phyloP scores from a whole-genome alignment of 1,140 invertebrate species.

The Aphidius ervi region DNA sequence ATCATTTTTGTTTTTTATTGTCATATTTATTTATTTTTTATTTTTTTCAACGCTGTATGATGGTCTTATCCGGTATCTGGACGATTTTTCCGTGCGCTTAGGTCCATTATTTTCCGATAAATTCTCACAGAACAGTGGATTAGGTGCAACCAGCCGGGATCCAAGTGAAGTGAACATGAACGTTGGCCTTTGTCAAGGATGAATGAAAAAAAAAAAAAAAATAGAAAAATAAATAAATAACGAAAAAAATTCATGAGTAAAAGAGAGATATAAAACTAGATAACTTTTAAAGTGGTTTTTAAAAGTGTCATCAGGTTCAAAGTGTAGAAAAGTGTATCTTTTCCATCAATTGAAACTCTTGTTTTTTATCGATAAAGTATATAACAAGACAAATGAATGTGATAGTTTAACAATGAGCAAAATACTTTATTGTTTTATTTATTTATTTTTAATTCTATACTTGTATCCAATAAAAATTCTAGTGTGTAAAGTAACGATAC shows the following conservation, averaged over 20 bases:
- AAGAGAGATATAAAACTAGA: not conserved
- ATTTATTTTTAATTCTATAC: constrained; percentile 6
- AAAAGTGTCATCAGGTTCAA: constrained; percentile 32
- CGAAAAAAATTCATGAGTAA: too few species aligned
- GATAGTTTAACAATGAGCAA: constrained; percentile 19
- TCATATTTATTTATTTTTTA: not conserved
- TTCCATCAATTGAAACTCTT: constrained; percentile 2
- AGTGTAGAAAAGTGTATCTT: not conserved
- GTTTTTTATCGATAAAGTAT: constrained; percentile 39
- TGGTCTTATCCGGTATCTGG: not conserved
- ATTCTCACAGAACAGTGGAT: constrained; percentile 27
- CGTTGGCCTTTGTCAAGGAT: too few species aligned
- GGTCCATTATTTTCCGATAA: constrained; percentile 39
- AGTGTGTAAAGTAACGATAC: not conserved
- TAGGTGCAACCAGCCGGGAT: constrained; percentile 8
- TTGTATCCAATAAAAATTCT: constrained; percentile 10
- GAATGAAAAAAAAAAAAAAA: too few species aligned
- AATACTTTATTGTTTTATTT: constrained; percentile 9
- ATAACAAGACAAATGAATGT: constrained; percentile 43
- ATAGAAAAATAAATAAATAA: too few species aligned
- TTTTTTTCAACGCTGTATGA: not conserved
- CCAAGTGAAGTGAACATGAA: too few species aligned
- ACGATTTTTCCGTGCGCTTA: constrained; percentile 1
- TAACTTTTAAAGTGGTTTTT: constrained; percentile 38
- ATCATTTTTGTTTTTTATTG: too few species aligned